phyloP scores from a whole-genome alignment of 2,797 vertebrate genomes.

The Odontamblyopus rebecca region DNA sequence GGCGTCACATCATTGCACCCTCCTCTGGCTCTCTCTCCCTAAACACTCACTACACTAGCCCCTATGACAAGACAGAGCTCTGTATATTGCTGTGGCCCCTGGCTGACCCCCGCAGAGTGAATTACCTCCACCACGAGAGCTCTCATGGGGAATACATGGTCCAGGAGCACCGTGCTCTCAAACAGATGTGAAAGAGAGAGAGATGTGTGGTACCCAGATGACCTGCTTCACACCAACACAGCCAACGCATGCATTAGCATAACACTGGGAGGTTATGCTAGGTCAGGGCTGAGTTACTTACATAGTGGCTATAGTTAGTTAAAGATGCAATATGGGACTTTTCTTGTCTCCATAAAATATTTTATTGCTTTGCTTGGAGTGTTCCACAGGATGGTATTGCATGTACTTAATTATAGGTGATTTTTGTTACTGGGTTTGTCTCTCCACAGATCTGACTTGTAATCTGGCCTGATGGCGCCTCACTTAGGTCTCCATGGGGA shows the following conservation, averaged over 20 bases:
- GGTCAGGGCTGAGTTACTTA: background rate
- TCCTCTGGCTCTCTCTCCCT: constrained; percentile 2
- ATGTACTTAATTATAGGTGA: too few species aligned
- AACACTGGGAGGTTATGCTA: background rate
- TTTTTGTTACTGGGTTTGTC: too few species aligned
- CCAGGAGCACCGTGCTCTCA: background rate
- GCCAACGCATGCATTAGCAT: background rate
- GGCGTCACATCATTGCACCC: constrained; percentile 5
- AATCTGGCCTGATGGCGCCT: too few species aligned
- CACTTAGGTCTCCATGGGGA: too few species aligned
- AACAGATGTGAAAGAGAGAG: constrained; percentile 30
- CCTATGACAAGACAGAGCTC: background rate
- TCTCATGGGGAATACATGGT: constrained; percentile 22
- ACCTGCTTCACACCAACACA: constrained; percentile 4
- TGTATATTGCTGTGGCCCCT: constrained; percentile 16
- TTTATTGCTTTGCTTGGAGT: too few species aligned
- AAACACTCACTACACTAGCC: background rate
- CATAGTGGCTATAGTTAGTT: background rate
- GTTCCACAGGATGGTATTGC: too few species aligned
- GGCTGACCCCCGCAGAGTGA: constrained; percentile 23
- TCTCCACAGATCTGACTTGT: too few species aligned
- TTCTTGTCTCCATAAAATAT: too few species aligned
- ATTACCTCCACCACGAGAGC: constrained; percentile 12
- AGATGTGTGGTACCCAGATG: background rate
- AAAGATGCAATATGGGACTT: too few species aligned